Evolutionary conservation across 1,140 invertebrate species (phyloP), one percentile per base, ranked within the genome.

Genomic region (Panagrolaimus sp.): DNA sequence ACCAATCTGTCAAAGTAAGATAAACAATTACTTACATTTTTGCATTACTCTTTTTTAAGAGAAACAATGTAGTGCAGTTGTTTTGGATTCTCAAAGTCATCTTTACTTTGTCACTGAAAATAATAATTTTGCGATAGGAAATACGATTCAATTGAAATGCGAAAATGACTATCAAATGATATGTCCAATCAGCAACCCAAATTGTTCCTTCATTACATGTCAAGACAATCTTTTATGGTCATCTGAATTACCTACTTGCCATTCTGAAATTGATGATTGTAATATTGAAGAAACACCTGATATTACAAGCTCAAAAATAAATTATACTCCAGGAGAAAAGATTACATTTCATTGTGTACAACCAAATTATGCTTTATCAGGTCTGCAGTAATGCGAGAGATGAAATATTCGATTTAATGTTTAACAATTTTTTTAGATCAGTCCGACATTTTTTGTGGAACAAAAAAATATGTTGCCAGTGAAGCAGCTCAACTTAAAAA

Each of bases 291-390:
- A 26, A 28, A 58, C 52, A 58, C 28, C 52, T n/a, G 48, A 68
- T 24, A 32, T 68, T 15, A 12, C 66, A 24, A n/a, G 55, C 12
- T 67, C 58, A 62, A 58, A 46, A 58, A n/a, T 62, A n/a, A 63
- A 28, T 24, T 28, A 44, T 9, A 28, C 8, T 12, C 12, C 70
- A 24, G 68, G 68, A 17, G 68, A 70, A 47, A 24, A 28, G 32
- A 32, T 44, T 17, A 15, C 64, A 45, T 70, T 70, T 55, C 55
- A 70, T 46, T 70, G 68, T 70, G 21, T 17, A 48, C 68, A 70
- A 67, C 68, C 68, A 17, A 70, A 70, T 43, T 70, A 70, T 28
- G 26, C 21, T n/a, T 43, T 67, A 15, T 21, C 32, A 21, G 65
- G 68, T 70, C 12, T 10, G 68, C n/a, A n/a, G n/a, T n/a, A n/a